Conservation (phyloP, 1,140 invertebrate species). For the Euura lappo region DNA sequence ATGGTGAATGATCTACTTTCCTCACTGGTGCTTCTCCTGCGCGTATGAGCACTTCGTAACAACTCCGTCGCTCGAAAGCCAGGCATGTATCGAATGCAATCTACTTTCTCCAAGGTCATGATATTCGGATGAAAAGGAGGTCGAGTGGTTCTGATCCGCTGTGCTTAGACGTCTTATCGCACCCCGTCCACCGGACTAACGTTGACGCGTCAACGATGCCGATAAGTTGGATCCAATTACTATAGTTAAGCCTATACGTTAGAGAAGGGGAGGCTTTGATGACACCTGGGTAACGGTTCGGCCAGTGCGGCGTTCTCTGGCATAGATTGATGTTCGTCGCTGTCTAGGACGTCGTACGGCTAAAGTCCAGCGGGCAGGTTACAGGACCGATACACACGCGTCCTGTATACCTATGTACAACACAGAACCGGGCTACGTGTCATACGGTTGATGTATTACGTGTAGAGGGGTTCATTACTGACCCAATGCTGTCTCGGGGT, state of each 20-base stretch:
- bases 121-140: no score
- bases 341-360: neutral
- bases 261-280: neutral
- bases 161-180: no score
- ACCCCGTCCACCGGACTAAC: neutral
- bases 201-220: neutral
- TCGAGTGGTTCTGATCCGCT: no score
- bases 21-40: no score
- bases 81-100: no score
- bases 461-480: neutral
- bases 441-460: neutral
- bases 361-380: neutral
- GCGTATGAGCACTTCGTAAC: no score
- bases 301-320: neutral
- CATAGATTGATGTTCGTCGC: constrained; percentile 1
- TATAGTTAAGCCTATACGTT: constrained; percentile 7
- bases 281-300: neutral
- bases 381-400: neutral
- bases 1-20: no score
- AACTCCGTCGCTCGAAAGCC: no score
- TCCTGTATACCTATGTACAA: neutral
- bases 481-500: neutral
- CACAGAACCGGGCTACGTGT: neutral
- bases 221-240: constrained; percentile 7
- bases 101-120: no score